Evolutionary conservation across 2,888 invertebrate genomes (phyloP).

Genomic region (Tinea pellionella): DNA sequence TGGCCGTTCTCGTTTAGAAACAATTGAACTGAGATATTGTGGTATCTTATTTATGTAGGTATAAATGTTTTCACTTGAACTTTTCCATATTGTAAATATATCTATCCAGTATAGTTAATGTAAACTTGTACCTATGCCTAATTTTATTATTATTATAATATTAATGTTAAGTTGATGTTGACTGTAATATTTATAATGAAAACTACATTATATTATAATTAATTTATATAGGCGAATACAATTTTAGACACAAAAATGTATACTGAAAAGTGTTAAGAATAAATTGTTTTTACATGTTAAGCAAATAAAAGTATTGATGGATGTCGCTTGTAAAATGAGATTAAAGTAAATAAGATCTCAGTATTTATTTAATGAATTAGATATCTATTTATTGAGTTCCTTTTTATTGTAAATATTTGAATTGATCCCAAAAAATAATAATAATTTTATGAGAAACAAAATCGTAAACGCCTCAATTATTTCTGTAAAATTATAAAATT

Average conservation of each 20-base stretch:
- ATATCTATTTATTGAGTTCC: slow-evolving; percentile 38
- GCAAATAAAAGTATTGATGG: neutral
- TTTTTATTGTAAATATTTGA: slow-evolving; percentile 9
- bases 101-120: slow-evolving; percentile 32
- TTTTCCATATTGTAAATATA: slow-evolving; percentile 6
- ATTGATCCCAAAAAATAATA: neutral
- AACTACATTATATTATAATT: neutral
- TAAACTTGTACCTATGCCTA: slow-evolving; percentile 18
- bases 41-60: neutral
- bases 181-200: slow-evolving; percentile 4
- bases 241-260: slow-evolving; percentile 2
- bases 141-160: slow-evolving; percentile 8
- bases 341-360: slow-evolving; percentile 62
- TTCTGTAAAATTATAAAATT: too few relatives aligned
- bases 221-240: neutral
- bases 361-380: slow-evolving; percentile 37
- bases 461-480: too few relatives aligned
- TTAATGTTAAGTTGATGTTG: slow-evolving; percentile 16
- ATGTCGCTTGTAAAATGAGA: slow-evolving; percentile 36
- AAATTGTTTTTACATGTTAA: neutral
- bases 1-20: neutral
- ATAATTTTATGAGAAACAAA: too few relatives aligned
- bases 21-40: neutral
- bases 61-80: neutral
- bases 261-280: neutral